Evolutionary conservation across 1,140 invertebrate genomes (phyloP), one percentile per base, ranked within the genome.

Genomic region (Pseudomyrmex dendroicus): DNA sequence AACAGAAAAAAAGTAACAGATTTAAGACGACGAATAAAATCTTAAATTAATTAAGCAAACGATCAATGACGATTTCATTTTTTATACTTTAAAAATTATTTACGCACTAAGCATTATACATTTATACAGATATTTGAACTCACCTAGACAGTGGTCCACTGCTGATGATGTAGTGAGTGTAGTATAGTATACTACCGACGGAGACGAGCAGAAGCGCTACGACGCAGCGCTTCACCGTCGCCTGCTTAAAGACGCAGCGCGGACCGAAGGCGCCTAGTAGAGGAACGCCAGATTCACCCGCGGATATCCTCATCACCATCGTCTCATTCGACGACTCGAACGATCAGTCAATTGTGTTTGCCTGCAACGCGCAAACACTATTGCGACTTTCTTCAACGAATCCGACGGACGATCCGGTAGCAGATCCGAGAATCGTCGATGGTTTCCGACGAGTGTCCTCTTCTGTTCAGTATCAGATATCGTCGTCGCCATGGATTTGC

Each of bases 191-290:
- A 85, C 96, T 96, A 90, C 96, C 94, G 90, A 96, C 91, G 86
- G 96, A 96, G 84, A 97, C 94, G 88, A 96, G 93, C 84, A 97
- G 94, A 82, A 97, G 94, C 62, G 95, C 96, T 70, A 95, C 95
- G 86, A 97, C 96, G 92, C 96, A 97, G 85, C 96, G 95, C 91
- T 96, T 96, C 84, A 97, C 96, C 87, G 97, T 97, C 86, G 96
- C 95, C 89, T 96, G 95, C 88, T 96, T 96, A 73, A 96, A 94
- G 84, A 96, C 92, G 90, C 95, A 96, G 73, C 96, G 94, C 52
- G 93, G 93, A 83, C 92, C 92, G 59, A 94, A 89, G 68, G 92
- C 92, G 78, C 93, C 93, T 63, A 94, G 48, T 25, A 94, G 90
- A 78, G 93, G 92, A 84, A 94, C 92, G 87, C 91, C 91, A 76